These are phyloP conservation scores for Eurois occulta DNA, from an alignment of 2,888 invertebrate genomes.

Conservation along the genomic window DNA sequence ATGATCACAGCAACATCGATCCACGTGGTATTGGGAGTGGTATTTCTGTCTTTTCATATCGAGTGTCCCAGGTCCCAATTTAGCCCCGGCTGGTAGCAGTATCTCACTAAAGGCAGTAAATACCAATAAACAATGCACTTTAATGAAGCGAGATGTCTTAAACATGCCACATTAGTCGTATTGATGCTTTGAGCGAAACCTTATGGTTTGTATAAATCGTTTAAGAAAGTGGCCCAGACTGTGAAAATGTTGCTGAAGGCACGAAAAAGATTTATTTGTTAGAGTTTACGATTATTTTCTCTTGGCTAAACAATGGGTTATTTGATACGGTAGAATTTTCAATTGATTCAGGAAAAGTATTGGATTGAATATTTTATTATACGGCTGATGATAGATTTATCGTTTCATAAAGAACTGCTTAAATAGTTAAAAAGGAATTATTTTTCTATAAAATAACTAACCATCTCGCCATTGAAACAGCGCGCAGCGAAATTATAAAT, in stretches of 20 bases:
- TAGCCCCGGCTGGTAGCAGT: slow-evolving; percentile 51
- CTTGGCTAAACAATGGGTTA: slow-evolving; percentile 24
- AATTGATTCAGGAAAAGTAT: background rate
- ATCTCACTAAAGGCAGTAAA: slow-evolving; percentile 60
- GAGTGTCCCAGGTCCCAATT: slow-evolving; percentile 47
- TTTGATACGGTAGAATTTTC: slow-evolving; percentile 28
- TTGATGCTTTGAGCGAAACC: slow-evolving; percentile 67
- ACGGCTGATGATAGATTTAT: background rate
- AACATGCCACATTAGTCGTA: slow-evolving; percentile 73
- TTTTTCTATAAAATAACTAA: background rate
- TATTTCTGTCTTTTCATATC: slow-evolving; percentile 35
- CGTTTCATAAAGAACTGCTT: background rate
- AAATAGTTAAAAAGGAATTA: background rate
- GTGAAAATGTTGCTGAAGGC: slow-evolving; percentile 36
- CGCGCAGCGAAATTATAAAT: background rate
- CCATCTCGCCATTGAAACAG: background rate
- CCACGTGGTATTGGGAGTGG: background rate
- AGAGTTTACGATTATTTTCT: slow-evolving; percentile 40
- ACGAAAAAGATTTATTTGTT: slow-evolving; percentile 50
- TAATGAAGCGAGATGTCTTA: slow-evolving; percentile 67
- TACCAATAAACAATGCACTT: slow-evolving; percentile 64
- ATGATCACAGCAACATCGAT: too few relatives aligned
- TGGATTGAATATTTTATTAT: slow-evolving; percentile 2
- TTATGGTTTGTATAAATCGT: slow-evolving; percentile 59
- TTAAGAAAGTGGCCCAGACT: slow-evolving; percentile 56